These are phyloP conservation scores for Drosophila tsacasi DNA, from an alignment of 1,140 invertebrate species.

Conservation along the genomic window DNA sequence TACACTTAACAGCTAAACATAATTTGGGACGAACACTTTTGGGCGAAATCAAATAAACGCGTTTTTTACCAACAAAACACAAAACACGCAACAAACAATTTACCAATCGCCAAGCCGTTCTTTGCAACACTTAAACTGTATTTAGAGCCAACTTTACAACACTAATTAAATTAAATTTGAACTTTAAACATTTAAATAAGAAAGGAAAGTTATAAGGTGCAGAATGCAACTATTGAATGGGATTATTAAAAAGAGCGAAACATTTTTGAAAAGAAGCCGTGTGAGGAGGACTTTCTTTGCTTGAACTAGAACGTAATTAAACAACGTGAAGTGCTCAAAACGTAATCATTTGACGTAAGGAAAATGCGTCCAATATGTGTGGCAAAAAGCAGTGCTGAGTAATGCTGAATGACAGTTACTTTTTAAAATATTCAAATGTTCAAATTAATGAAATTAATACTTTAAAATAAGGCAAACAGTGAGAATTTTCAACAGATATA, in stretches of 20 bases:
- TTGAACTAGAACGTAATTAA: not conserved
- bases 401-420: not conserved
- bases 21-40: slow-evolving; percentile 12
- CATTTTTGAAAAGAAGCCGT: not conserved
- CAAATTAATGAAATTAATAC: not conserved
- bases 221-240: no score
- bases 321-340: not conserved
- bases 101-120: slow-evolving; percentile 22
- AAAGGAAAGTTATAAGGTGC: no score
- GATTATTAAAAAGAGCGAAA: not conserved
- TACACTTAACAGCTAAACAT: slow-evolving; percentile 41
- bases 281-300: not conserved
- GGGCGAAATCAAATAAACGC: slow-evolving; percentile 15
- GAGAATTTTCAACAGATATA: not conserved
- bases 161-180: slow-evolving; percentile 23
- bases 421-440: not conserved
- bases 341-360: not conserved
- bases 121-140: slow-evolving; percentile 2
- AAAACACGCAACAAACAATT: slow-evolving; percentile 69
- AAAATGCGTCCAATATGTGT: not conserved
- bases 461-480: not conserved
- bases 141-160: slow-evolving; percentile 8
- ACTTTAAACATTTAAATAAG: slow-evolving; percentile 14
- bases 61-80: slow-evolving; percentile 12
- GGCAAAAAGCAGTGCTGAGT: not conserved